Percentiles rank a stretch among this genome's conserved stretches.
These are phyloP conservation scores for Apostichopus californicus DNA, from an alignment of 35 echinoderm and acorn worm genomes.

Conservation along the genomic window DNA sequence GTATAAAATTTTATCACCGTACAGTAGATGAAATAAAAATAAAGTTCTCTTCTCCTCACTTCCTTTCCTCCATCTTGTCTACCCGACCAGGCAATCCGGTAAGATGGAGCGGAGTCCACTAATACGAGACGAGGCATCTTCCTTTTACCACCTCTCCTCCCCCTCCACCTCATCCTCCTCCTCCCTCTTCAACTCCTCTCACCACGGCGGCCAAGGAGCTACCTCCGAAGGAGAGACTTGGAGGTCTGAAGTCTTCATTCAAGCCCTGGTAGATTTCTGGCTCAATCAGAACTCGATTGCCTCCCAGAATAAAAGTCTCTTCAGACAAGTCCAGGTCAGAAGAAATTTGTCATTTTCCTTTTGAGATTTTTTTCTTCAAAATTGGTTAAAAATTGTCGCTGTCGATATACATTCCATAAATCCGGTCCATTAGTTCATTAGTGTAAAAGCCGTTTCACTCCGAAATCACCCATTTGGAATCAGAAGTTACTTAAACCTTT, in stretches of 20 bases:
- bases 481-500: too few relatives aligned
- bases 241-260: slow-evolving; percentile 83
- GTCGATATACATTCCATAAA: too few relatives aligned
- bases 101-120: slow-evolving; percentile 17
- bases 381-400: too few relatives aligned
- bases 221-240: slow-evolving; percentile 71
- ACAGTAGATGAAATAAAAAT: too few relatives aligned
- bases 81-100: slow-evolving; percentile 16
- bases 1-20: too few relatives aligned
- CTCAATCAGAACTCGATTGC: slow-evolving; percentile 85
- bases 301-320: slow-evolving; percentile 63
- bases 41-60: background rate
- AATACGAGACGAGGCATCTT: slow-evolving; percentile 17
- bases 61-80: slow-evolving; percentile 13
- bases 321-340: slow-evolving; percentile 82
- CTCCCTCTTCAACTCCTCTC: background rate
- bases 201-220: slow-evolving; percentile 41
- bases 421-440: too few relatives aligned
- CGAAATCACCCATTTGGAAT: too few relatives aligned
- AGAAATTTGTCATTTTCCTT: background rate
- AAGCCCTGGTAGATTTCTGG: slow-evolving; percentile 92
- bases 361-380: background rate
- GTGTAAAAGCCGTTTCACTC: too few relatives aligned
- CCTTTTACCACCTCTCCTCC: slow-evolving; percentile 9
- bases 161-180: background rate